These are phyloP conservation scores for Megaustenia siamemsis DNA, from an alignment of 2,888 invertebrate species.

Conservation along the genomic window DNA sequence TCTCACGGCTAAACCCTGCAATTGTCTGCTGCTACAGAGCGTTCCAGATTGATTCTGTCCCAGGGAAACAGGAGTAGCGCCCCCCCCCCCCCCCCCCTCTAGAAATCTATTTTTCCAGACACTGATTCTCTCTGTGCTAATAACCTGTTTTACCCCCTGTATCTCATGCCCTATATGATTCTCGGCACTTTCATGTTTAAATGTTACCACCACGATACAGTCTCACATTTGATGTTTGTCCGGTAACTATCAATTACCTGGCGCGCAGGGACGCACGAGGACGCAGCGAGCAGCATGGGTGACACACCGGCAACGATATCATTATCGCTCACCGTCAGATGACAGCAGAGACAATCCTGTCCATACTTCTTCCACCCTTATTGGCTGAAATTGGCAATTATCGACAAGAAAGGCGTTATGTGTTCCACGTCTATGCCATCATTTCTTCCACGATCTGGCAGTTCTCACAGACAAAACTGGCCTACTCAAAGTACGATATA, in stretches of 20 bases:
- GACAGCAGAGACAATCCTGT: slow-evolving; percentile 9
- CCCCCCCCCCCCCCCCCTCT: not conserved
- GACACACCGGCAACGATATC: slow-evolving; percentile 30
- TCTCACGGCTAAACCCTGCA: not conserved
- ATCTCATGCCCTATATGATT: not conserved
- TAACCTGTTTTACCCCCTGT: slow-evolving; percentile 22
- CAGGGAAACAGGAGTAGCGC: not conserved
- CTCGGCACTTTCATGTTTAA: not conserved
- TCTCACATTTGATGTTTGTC: not conserved
- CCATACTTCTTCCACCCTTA: not conserved
- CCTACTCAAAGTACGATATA: slow-evolving; percentile 23
- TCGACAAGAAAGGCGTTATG: slow-evolving; percentile 36
- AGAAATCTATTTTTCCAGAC: slow-evolving; percentile 8
- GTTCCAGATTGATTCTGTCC: slow-evolving; percentile 9
- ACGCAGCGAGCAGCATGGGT: not conserved
- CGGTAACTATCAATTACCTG: slow-evolving; percentile 46
- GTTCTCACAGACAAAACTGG: not conserved
- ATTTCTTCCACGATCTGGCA: slow-evolving; percentile 16
- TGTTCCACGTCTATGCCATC: not conserved
- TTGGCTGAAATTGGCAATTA: slow-evolving; percentile 47
- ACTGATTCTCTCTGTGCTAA: not conserved
- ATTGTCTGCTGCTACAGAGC: not conserved
- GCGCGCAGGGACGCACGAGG: not conserved
- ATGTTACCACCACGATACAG: not conserved
- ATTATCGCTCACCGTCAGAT: slow-evolving; percentile 38